phyloP scores from a whole-genome alignment of 2,113 vertebrate genomes.

The Perca flavescens region DNA sequence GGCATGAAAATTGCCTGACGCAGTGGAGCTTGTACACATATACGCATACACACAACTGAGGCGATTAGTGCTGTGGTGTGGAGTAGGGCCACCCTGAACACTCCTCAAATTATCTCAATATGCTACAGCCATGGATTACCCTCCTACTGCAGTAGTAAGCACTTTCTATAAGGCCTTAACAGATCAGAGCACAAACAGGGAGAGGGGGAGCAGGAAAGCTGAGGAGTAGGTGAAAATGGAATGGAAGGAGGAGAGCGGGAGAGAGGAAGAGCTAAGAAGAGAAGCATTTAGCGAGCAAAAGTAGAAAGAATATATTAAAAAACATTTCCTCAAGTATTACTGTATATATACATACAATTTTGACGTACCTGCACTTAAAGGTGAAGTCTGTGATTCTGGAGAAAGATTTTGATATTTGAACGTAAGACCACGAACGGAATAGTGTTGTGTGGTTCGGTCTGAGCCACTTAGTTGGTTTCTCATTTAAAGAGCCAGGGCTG shows the following conservation, averaged over 20 bases:
- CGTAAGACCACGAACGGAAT: too few species aligned
- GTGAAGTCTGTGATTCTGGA: too few species aligned
- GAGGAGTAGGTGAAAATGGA: slow-evolving; percentile 31
- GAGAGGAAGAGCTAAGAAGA: slow-evolving; percentile 2
- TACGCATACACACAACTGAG: slow-evolving; percentile 37
- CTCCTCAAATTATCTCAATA: slow-evolving; percentile 75
- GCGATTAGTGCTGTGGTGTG: slow-evolving; percentile 60
- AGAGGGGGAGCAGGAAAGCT: slow-evolving; percentile 18
- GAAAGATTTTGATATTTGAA: too few species aligned
- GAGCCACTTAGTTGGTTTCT: too few species aligned
- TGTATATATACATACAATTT: not conserved
- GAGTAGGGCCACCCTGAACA: slow-evolving; percentile 62
- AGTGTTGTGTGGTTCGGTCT: too few species aligned
- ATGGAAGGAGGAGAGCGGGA: not conserved
- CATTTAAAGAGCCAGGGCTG: too few species aligned
- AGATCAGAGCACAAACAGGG: slow-evolving; percentile 52
- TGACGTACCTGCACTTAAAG: not conserved
- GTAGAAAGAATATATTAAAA: not conserved
- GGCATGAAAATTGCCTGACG: slow-evolving; percentile 44
- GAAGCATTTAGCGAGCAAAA: not conserved
- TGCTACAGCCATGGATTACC: slow-evolving; percentile 73
- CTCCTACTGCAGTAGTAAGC: slow-evolving; percentile 70
- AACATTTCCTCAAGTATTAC: not conserved
- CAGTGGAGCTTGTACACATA: slow-evolving; percentile 47
- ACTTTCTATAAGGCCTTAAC: slow-evolving; percentile 64